Percentiles rank a stretch among this genome's conserved stretches.
Evolutionary conservation across 64 coral and sea anemone species (phyloP).

Genomic region (Porites australiensis): DNA sequence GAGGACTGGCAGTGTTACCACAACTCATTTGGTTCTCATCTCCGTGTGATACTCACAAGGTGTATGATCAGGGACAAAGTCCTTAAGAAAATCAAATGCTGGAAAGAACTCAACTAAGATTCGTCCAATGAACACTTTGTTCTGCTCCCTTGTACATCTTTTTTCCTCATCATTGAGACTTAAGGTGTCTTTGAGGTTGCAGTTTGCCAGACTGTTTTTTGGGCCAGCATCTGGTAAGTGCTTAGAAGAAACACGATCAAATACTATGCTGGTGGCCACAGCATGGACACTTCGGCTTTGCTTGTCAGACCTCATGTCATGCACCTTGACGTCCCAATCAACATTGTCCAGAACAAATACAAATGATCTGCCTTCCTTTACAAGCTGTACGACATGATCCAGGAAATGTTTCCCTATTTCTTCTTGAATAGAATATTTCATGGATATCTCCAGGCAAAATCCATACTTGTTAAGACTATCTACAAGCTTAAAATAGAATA

Average conservation of each 20-base stretch:
- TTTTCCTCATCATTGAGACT: constrained; percentile 39
- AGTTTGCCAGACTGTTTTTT: constrained; percentile 24
- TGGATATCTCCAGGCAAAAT: constrained; percentile 46
- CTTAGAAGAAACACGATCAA: no score
- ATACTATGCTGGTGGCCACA: no score
- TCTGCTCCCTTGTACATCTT: constrained; percentile 6
- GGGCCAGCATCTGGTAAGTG: constrained; percentile 51
- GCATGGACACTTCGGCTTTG: constrained; percentile 64
- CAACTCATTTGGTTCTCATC: constrained; percentile 27
- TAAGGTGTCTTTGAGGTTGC: constrained; percentile 30
- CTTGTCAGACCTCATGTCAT: constrained; percentile 54
- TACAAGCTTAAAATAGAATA: constrained; percentile 58
- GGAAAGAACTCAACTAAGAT: constrained; percentile 41
- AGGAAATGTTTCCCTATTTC: constrained; percentile 66
- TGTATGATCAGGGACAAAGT: not conserved
- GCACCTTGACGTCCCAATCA: no score
- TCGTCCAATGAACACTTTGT: constrained; percentile 53
- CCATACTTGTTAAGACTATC: constrained; percentile 72
- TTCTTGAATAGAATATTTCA: no score
- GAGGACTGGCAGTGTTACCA: constrained; percentile 45
- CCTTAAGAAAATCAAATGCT: constrained; percentile 45
- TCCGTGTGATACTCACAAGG: constrained; percentile 28
- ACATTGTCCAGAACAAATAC: constrained; percentile 73
- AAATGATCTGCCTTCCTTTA: constrained; percentile 65
- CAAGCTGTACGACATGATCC: constrained; percentile 17